Base-by-base conservation (phyloP, 2,797 vertebrate genomes). In the Sebastes hubbsi region DNA sequence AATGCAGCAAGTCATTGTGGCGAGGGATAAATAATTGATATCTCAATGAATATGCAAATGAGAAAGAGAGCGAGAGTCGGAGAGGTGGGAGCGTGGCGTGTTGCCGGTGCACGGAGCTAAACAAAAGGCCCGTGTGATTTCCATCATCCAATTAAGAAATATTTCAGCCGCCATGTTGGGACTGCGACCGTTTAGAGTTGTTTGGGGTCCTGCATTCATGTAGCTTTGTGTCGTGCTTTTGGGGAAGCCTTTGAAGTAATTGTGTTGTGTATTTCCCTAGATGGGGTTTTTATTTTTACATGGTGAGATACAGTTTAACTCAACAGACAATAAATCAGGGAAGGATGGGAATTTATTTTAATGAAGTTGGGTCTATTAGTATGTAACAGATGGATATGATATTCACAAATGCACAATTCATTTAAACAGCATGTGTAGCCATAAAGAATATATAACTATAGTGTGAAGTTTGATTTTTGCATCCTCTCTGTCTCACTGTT, bases 21-120 rank as follows among this genome's bases (percentile, higher is more conserved):
- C 49, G 77, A 90, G 82, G 84, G 86, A 95, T 96, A 94, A 96
- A 96, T 96, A 95, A 96, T 96, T 95, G 93, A 96, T 95, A 92
- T 93, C 89, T 94, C 93, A 95, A 96, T 96, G 95, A 96, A 96
- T 96, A 96, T 96, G 95, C 92, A 95, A 94, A 96, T 95, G 85
- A 80, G 79, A 73, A 66, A 70, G 76, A 71, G 84, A 83, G 81
- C 22, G 58, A 72, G 82, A 84, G 78, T 62, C 49, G 7, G 66
- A 61, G 83, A 83, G 82, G 84, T 76, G 69, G 74, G 58, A 56
- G 72, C 7, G 67, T 29, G 85, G 78, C 5, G 46, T 67, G 75
- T 80, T 89, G 77, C 75, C 58, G 80, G 69, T 83, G 81, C 83
- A 82, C n/a, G 4, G 83, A 69, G 84, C 90, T 89, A 90, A 94